phyloP scores from a whole-genome alignment of 2,888 invertebrate genomes.

The Drosophila nigricruria region DNA sequence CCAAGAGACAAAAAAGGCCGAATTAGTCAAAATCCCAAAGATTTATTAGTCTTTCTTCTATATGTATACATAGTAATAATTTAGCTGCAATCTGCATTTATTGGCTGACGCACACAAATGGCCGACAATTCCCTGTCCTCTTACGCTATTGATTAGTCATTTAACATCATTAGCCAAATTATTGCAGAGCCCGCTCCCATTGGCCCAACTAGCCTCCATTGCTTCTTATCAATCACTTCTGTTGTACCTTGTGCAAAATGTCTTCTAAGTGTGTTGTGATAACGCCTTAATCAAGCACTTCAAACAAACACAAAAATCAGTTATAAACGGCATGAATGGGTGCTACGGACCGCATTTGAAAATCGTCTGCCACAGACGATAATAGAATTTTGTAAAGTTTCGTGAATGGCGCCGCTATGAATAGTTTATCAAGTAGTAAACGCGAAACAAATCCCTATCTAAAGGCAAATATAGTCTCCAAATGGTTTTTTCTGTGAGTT shows the following conservation, averaged over 20 bases:
- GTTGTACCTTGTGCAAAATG: conserved; percentile 69
- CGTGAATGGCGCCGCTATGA: conserved; percentile 52
- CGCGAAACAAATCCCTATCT: conserved; percentile 88
- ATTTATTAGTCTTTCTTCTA: conserved; percentile 28
- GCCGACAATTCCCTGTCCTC: conserved; percentile 2
- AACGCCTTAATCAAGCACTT: conserved; percentile 11
- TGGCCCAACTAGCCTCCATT: conserved; percentile 35
- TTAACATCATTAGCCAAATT: conserved; percentile 15
- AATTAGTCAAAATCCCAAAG: conserved; percentile 11
- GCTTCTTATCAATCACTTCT: conserved; percentile 31
- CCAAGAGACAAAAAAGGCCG: conserved; percentile 10
- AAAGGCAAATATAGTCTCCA: conserved; percentile 88
- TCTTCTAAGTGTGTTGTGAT: conserved; percentile 20
- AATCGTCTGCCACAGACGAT: conserved; percentile 20
- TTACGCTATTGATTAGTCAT: conserved; percentile 37
- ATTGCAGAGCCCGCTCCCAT: neutral
- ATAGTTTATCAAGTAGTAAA: conserved; percentile 68
- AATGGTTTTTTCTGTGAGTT: conserved; percentile 89
- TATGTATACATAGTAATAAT: conserved; percentile 2
- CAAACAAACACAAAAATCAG: conserved; percentile 20
- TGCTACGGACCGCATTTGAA: conserved; percentile 35
- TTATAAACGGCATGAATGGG: conserved; percentile 40
- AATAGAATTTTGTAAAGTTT: neutral
- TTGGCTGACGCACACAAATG: conserved; percentile 28
- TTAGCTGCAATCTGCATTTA: conserved; percentile 23